A percentile compares a stretch with the other conserved stretches of the same genome.
These are phyloP conservation scores for Cerceris rybyensis DNA, from an alignment of 2,888 invertebrate genomes.

Conservation along the genomic window DNA sequence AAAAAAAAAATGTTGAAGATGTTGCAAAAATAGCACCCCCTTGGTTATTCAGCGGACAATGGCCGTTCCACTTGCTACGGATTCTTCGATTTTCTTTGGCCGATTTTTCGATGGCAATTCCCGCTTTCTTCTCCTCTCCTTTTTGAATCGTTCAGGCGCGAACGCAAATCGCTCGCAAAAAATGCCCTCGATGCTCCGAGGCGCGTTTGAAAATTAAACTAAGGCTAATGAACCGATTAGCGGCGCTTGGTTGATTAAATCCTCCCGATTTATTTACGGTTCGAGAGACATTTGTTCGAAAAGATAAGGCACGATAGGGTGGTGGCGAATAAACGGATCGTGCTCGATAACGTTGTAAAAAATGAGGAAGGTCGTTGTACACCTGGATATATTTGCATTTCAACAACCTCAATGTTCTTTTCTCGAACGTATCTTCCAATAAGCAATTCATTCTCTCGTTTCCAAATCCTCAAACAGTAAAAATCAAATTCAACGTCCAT, in stretches of 20 bases:
- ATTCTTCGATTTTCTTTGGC: not conserved
- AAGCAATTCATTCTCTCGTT: no score
- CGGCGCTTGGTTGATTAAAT: conserved; percentile 41
- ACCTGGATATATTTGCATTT: not conserved
- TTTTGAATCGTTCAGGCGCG: conserved; percentile 29
- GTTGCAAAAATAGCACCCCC: no score
- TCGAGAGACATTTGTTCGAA: conserved; percentile 26
- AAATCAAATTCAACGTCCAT: no score
- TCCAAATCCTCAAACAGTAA: no score
- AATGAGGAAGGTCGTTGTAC: not conserved
- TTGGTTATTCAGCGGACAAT: no score
- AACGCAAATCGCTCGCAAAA: conserved; percentile 54
- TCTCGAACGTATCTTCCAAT: no score
- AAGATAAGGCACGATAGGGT: conserved; percentile 16
- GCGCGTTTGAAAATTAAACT: conserved; percentile 53
- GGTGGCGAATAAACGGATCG: conserved; percentile 1
- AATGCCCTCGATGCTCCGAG: conserved; percentile 45
- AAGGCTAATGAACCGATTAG: conserved; percentile 53
- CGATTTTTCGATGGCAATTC: not conserved
- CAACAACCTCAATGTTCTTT: not conserved
- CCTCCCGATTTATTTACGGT: conserved; percentile 39
- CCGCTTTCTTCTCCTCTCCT: conserved; percentile 25
- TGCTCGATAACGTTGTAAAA: not conserved
- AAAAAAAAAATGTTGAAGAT: no score
- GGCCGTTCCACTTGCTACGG: not conserved